Conservation (phyloP, 2,797 vertebrate genomes). For the Calcarius lapponicus region DNA sequence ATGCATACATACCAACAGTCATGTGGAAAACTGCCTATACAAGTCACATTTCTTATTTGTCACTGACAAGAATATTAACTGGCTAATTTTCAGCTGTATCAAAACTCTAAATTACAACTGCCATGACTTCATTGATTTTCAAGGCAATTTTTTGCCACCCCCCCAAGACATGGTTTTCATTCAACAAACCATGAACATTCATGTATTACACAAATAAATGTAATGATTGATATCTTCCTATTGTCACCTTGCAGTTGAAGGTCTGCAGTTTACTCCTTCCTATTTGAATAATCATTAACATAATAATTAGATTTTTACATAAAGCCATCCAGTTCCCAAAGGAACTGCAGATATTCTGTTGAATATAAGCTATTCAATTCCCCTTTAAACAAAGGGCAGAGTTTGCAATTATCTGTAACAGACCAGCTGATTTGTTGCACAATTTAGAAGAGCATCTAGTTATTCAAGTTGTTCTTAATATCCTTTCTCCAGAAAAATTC, state of each 20-base stretch:
- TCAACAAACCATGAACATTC: conserved; percentile 12
- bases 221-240: not conserved
- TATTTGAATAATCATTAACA: conserved; percentile 26
- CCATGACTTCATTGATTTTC: conserved; percentile 46
- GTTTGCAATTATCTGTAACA: not conserved
- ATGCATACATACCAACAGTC: not conserved
- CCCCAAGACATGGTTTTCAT: not conserved
- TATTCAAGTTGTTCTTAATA: not conserved
- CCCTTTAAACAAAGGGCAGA: not conserved
- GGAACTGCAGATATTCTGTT: not conserved
- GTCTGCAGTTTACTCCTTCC: not conserved
- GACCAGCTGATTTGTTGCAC: not conserved
- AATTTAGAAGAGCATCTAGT: not conserved
- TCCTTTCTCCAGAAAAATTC: not conserved
- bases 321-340: not conserved
- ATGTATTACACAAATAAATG: not conserved
- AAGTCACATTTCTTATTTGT: not conserved
- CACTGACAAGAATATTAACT: conserved; percentile 35
- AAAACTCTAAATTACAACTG: conserved; percentile 21
- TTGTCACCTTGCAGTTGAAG: not conserved
- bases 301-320: conserved; percentile 39
- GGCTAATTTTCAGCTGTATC: conserved; percentile 27
- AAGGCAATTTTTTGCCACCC: not conserved
- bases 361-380: not conserved
- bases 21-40: not conserved